A percentile compares a stretch with the other conserved stretches of the same genome.
phyloP scores from a whole-genome alignment of 2,797 vertebrate species.

The Spinus pinus region DNA sequence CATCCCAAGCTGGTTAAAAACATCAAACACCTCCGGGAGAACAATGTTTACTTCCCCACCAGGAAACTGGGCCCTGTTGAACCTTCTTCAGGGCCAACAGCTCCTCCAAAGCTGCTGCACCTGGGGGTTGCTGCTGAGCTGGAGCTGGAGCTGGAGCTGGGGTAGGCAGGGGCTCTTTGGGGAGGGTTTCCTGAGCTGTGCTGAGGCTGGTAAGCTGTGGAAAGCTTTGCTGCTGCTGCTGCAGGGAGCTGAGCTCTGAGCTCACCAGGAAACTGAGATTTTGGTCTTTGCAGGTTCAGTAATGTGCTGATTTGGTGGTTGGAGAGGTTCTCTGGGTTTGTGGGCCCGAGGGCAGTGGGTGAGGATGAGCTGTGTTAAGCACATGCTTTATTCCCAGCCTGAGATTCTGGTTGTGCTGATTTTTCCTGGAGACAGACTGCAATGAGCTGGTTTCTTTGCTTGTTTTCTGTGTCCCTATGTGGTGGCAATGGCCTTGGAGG shows the following conservation, averaged over 20 bases:
- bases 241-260: background rate
- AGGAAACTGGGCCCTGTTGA: background rate
- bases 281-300: background rate
- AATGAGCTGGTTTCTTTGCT: background rate
- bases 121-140: background rate
- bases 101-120: background rate
- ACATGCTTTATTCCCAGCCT: background rate
- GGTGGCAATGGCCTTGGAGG: background rate
- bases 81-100: background rate
- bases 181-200: background rate
- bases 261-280: background rate
- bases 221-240: background rate
- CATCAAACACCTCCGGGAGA: background rate
- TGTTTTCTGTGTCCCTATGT: fast-evolving
- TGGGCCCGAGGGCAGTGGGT: background rate
- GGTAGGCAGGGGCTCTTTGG: background rate
- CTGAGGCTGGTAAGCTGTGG: background rate
- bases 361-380: background rate
- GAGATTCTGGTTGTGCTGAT: background rate
- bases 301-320: background rate
- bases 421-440: background rate
- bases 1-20: background rate
- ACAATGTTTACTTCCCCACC: background rate
- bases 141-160: background rate
- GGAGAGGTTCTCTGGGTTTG: background rate